phyloP scores from a whole-genome alignment of 2,797 vertebrate genomes.

The Heteromormyrus szaboi region DNA sequence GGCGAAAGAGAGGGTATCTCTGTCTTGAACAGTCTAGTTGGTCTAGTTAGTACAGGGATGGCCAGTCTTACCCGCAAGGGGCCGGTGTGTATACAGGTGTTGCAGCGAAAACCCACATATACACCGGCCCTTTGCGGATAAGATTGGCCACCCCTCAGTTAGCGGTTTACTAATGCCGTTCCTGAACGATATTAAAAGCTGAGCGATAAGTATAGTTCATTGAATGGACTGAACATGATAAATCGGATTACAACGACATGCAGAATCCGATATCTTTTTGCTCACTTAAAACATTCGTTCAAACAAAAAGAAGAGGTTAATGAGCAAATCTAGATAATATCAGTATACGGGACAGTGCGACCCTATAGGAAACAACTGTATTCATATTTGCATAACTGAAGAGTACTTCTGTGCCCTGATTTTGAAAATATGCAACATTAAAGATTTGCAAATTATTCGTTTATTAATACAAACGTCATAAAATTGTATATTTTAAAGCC shows the following conservation, averaged over 20 bases:
- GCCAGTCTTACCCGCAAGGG: too few relatives aligned
- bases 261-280: background rate
- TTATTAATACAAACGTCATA: background rate
- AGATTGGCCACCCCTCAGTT: too few relatives aligned
- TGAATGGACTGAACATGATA: background rate
- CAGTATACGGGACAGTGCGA: background rate
- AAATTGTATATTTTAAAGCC: background rate
- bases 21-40: background rate
- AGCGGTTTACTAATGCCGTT: background rate
- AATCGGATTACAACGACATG: background rate
- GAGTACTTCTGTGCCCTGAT: background rate
- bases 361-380: background rate
- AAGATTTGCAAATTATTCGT: background rate
- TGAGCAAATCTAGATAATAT: background rate
- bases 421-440: background rate
- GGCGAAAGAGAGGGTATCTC: background rate
- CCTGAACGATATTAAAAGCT: background rate
- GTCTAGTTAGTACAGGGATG: background rate
- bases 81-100: too few relatives aligned
- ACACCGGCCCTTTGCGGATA: too few relatives aligned
- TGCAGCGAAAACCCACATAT: too few relatives aligned
- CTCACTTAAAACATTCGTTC: background rate
- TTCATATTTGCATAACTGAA: background rate
- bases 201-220: background rate
- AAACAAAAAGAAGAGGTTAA: background rate